Conservation (phyloP, 2,797 vertebrate species). For the Otolemur crassicaudatus region DNA sequence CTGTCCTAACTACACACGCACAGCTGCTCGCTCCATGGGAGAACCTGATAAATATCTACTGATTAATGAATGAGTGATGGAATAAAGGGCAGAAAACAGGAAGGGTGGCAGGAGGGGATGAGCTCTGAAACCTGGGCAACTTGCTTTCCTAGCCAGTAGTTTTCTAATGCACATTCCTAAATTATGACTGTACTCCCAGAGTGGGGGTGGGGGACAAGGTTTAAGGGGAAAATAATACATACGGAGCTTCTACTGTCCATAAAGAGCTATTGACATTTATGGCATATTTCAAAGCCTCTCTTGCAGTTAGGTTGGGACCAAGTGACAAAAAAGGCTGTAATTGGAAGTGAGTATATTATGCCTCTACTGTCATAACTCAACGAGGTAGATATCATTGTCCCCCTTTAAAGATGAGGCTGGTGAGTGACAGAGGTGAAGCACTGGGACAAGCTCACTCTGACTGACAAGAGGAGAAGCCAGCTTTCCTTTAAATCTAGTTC, state of each 20-base stretch:
- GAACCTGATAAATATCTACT: background rate
- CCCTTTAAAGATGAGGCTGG: background rate
- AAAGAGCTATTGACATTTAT: background rate
- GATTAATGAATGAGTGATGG: background rate
- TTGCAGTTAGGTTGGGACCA: background rate
- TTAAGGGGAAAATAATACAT: background rate
- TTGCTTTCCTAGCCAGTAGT: background rate
- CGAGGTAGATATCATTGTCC: background rate
- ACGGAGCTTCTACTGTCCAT: background rate
- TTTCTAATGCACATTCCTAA: background rate
- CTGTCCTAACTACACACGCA: background rate
- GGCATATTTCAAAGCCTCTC: background rate
- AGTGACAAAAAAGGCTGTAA: background rate
- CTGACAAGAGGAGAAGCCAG: background rate
- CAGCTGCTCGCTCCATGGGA: background rate
- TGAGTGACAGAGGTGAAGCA: background rate
- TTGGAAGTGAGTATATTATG: background rate
- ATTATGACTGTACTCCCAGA: background rate
- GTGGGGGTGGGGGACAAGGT: background rate
- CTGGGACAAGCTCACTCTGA: background rate
- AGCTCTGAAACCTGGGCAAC: background rate
- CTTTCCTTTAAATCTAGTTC: constrained; percentile 6
- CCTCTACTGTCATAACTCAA: background rate
- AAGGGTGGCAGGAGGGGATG: background rate
- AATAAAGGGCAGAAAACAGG: background rate